Base-by-base conservation (phyloP, 2,888 invertebrate genomes). In the Pheosia gnoma region DNA sequence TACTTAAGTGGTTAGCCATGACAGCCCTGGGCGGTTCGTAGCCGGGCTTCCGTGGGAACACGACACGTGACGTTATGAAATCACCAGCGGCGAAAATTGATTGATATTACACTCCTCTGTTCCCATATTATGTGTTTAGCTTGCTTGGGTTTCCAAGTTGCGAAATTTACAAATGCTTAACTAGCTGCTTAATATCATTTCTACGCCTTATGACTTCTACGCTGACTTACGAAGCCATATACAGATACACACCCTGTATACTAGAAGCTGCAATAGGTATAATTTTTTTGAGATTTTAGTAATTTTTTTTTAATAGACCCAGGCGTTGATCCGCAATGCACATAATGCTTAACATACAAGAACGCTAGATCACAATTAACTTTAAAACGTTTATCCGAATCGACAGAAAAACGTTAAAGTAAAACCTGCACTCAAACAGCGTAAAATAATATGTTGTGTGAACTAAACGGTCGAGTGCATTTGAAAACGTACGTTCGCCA, bases 1-100 rank as follows among this genome's bases (percentile, higher is more conserved):
- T 88, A 89, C 88, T 87, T 93, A 93, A 93, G 92, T 91, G 93
- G 91, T 81, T 77, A 84, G 85, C 89, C 93, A 92, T 93, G 93
- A 93, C 89, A 83, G 93, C 93, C 91, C 85, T 78, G 80, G 93
- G 93, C 92, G 85, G 84, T 78, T 82, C 83, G 84, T 81, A 86
- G 85, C 80, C 79, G 82, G 85, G 92, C 93, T 93, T 93, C 92
- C 93, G 92, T 93, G 93, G 92, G 93, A 93, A 93, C 87, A 76
- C 69, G 77, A 81, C 93, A 91, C 86, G 86, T 93, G 93, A 91
- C 91, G 89, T 88, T 90, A 86, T 84, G 84, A 89, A 89, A 91
- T 84, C 86, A 90, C 89, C 90, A 85, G 86, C 81, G 90, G 90
- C 91, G 78, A 88, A 90, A 89, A 90, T 88, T 92, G 90, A 93